phyloP scores from a whole-genome alignment of 2,113 vertebrate genomes.

The Protomyctophum bolini region DNA sequence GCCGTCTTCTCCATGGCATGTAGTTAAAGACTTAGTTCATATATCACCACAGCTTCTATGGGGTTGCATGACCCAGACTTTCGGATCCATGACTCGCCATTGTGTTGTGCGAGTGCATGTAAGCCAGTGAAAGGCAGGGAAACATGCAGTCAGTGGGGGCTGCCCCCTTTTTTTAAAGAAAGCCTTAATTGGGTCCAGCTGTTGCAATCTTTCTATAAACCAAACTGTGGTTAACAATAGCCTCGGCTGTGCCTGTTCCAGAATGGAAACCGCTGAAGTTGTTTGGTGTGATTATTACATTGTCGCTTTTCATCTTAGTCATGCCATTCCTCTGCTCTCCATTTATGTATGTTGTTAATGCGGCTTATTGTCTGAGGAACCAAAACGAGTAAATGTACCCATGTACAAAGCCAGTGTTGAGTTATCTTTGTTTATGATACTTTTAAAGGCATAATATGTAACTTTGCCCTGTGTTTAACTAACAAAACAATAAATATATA shows the following conservation, averaged over 20 bases:
- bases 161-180: slow-evolving; percentile 41
- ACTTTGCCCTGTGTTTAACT: too few relatives aligned
- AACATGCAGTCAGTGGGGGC: slow-evolving; percentile 31
- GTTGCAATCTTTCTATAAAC: slow-evolving; percentile 56
- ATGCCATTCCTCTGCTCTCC: background rate
- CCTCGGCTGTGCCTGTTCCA: slow-evolving; percentile 40
- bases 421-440: background rate
- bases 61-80: slow-evolving; percentile 14
- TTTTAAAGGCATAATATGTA: background rate
- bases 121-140: slow-evolving; percentile 13
- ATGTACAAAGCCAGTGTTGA: background rate
- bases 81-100: slow-evolving; percentile 1
- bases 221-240: slow-evolving; percentile 58
- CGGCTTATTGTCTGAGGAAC: too few relatives aligned
- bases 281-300: background rate
- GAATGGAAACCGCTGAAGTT: slow-evolving; percentile 39
- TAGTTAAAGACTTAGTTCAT: slow-evolving; percentile 7
- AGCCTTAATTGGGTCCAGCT: slow-evolving; percentile 68
- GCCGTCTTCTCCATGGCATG: background rate
- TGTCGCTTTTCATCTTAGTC: slow-evolving; percentile 9
- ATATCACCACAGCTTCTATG: slow-evolving; percentile 25
- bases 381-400: too few relatives aligned
- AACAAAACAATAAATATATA: too few relatives aligned
- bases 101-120: too few relatives aligned
- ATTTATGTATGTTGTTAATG: background rate